Conservation (phyloP, 1,140 invertebrate species). For the Diorhabda elongata region DNA sequence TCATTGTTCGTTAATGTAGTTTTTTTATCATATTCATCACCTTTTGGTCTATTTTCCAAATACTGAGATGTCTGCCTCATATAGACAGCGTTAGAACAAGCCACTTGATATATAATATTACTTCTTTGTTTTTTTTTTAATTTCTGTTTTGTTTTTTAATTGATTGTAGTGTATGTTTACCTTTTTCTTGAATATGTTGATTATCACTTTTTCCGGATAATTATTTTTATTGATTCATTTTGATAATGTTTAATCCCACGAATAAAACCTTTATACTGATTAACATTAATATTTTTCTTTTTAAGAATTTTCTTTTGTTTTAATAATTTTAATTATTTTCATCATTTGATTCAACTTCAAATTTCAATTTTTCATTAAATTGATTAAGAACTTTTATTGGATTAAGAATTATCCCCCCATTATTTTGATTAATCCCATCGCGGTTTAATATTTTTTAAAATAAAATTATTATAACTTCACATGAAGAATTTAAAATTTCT, state of each 20-base stretch:
- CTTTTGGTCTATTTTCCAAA: too few relatives aligned
- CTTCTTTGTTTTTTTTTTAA: too few relatives aligned
- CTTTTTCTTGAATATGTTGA: too few relatives aligned
- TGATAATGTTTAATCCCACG: conserved; percentile 56
- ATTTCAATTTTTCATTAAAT: conserved; percentile 51
- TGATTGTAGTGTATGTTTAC: too few relatives aligned
- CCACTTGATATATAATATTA: too few relatives aligned
- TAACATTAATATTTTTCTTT: conserved; percentile 51
- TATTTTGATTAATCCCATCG: conserved; percentile 51
- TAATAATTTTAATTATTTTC: conserved; percentile 51
- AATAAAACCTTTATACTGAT: conserved; percentile 53
- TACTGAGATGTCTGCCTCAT: too few relatives aligned
- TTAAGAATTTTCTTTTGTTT: conserved; percentile 50
- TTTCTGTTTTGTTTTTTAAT: too few relatives aligned
- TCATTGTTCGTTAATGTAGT: too few relatives aligned
- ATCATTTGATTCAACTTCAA: conserved; percentile 52
- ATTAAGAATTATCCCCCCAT: conserved; percentile 46
- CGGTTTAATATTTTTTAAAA: conserved; percentile 49
- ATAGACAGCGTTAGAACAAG: too few relatives aligned
- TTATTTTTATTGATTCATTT: conserved; percentile 16
- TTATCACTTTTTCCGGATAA: too few relatives aligned
- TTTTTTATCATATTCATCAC: too few relatives aligned
- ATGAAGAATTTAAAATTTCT: conserved; percentile 54
- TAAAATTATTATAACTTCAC: conserved; percentile 47
- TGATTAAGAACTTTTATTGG: conserved; percentile 52